Percentiles rank a stretch among this genome's conserved stretches.
phyloP scores from a whole-genome alignment of 2,888 invertebrate genomes.

The Sphaeridia pumilis region DNA sequence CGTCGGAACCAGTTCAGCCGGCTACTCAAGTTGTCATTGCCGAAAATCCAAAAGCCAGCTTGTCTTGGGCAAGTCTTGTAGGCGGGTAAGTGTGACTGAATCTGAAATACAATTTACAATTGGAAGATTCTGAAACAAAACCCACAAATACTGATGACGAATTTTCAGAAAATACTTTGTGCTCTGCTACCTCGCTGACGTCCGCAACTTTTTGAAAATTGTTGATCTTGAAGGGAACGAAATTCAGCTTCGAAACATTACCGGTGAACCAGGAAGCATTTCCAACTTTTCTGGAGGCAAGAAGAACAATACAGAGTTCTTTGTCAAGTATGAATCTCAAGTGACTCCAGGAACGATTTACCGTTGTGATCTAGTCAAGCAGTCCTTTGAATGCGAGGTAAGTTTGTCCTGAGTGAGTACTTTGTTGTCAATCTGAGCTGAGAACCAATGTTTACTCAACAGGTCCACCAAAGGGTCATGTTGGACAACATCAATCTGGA shows the following conservation, averaged over 20 bases:
- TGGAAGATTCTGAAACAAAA: background rate
- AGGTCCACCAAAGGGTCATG: conserved; percentile 68
- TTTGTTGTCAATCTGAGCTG: too few species aligned
- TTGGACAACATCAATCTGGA: conserved; percentile 67
- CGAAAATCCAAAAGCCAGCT: conserved; percentile 70
- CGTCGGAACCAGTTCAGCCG: background rate
- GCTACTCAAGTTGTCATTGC: conserved; percentile 37
- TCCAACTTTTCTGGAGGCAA: conserved; percentile 64
- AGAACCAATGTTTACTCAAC: background rate
- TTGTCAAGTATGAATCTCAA: conserved; percentile 87
- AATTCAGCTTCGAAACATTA: conserved; percentile 49
- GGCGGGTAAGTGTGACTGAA: background rate
- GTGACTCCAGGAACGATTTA: conserved; percentile 78
- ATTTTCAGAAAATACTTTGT: conserved; percentile 49
- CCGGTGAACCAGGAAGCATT: conserved; percentile 73
- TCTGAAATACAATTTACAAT: background rate
- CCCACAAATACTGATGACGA: background rate
- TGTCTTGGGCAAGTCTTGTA: conserved; percentile 77
- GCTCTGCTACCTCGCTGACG: conserved; percentile 81
- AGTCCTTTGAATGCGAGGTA: background rate
- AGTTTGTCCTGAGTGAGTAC: too few species aligned
- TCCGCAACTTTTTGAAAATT: conserved; percentile 39
- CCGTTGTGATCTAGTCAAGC: conserved; percentile 56
- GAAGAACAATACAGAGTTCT: conserved; percentile 72
- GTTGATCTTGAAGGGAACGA: too few species aligned